Evolutionary conservation across 2,113 vertebrate species (phyloP), one percentile per base, ranked within the genome.

Genomic region (Hirundichthys speculiger): DNA sequence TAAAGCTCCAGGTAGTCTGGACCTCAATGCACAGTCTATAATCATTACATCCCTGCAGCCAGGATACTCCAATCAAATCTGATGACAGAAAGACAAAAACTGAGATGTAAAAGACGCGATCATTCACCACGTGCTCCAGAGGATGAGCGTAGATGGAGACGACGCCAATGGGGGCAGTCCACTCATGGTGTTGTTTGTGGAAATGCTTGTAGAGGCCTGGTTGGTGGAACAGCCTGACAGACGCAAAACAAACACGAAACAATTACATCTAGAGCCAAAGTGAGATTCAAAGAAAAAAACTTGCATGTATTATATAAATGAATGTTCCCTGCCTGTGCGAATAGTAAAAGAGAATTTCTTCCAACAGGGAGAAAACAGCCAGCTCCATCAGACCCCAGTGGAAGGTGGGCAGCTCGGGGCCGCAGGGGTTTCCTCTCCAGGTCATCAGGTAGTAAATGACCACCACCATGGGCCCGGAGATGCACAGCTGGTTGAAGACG

Each of bases 121-220:
- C 5, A 27, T 87, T 94, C 83, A 98, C 98, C 84, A 95, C 21
- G 0, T 98, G 96, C 13, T 98, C 96, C 14, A 95, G 1, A 0
- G 97, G 97, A 73, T 98, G 96, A 55, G 95, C 94, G 0, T 98
- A 98, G 16, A 96, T 87, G 21, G 91, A 89, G 51, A 94, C 86
- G 7, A 98, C 38, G 0, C 95, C 94, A 0, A 98, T 86, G 62
- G 98, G 96, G 3, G 96, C 96, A 0, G 98, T 99, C 96, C 97
- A 99, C 76, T 99, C 95, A 0, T 99, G 95, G 79, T 99, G 97
- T 79, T 96, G 93, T 92, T 99, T 99, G 82, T 96, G 96, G 51
- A 94, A 90, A 63, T 88, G 92, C 82, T 95, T 98, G 52, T 96
- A 98, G 47, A 98, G 75, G 27, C 82, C 8, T 0, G 96, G 95